phyloP scores from a whole-genome alignment of 2,113 vertebrate species.

The Nothobranchius furzeri region DNA sequence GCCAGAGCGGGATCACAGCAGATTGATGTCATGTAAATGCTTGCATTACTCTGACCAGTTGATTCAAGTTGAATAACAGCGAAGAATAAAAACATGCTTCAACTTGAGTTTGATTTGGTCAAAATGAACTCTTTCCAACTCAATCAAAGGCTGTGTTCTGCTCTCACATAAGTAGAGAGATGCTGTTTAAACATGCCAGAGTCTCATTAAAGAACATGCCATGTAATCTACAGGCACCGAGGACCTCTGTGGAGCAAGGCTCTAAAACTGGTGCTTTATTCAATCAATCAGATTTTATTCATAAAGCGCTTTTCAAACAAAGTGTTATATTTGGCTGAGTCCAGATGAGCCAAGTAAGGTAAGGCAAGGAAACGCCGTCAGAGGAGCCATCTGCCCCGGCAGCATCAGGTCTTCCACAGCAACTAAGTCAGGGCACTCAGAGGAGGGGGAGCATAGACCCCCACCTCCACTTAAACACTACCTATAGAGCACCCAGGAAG shows the following conservation, averaged over 20 bases:
- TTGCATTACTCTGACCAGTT: background rate
- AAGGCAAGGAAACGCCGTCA: too few species aligned
- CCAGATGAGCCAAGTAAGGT: too few species aligned
- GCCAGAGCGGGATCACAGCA: background rate
- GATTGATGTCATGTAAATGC: background rate
- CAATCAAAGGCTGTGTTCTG: slow-evolving; percentile 11
- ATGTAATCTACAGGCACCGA: background rate
- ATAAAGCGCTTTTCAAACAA: too few species aligned
- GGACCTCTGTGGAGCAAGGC: background rate
- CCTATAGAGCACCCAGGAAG: too few species aligned
- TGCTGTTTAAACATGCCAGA: background rate
- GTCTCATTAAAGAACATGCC: slow-evolving; percentile 10
- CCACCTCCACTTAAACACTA: too few species aligned
- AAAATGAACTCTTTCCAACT: background rate
- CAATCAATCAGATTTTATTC: background rate
- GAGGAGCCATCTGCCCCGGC: too few species aligned
- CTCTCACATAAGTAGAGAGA: slow-evolving; percentile 1
- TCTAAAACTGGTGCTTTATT: background rate
- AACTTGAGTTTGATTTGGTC: background rate
- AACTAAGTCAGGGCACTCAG: too few species aligned
- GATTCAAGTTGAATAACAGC: background rate
- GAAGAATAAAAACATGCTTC: background rate
- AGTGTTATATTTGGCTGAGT: too few species aligned
- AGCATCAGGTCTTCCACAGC: too few species aligned
- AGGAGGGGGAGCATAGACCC: too few species aligned